A percentile compares a stretch with the other conserved stretches of the same genome.
phyloP scores from a whole-genome alignment of 2,888 invertebrate species.

The Tyria jacobaeae region DNA sequence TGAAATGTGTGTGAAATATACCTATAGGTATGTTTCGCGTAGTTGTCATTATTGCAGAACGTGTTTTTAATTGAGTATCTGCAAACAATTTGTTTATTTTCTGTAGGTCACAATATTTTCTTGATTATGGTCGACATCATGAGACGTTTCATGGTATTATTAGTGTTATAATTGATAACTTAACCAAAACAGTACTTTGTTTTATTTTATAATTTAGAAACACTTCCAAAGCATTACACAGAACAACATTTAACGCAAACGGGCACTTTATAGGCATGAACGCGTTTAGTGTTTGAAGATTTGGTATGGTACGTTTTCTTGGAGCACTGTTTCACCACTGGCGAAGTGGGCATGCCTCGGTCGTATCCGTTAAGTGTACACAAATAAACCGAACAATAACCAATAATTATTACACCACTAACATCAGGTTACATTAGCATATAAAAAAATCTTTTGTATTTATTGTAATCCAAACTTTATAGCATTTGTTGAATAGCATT shows the following conservation, averaged over 20 bases:
- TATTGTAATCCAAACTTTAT: slow-evolving; percentile 21
- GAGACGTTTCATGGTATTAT: not conserved
- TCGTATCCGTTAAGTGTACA: slow-evolving; percentile 49
- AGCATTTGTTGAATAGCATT: not conserved
- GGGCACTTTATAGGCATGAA: slow-evolving; percentile 5
- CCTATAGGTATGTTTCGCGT: not conserved
- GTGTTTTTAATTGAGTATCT: not conserved
- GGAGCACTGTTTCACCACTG: slow-evolving; percentile 36
- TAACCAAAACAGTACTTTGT: not conserved
- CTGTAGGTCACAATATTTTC: not conserved
- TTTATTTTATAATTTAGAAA: slow-evolving; percentile 1
- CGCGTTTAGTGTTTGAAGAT: slow-evolving; percentile 18
- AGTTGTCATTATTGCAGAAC: not conserved
- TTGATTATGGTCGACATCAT: too few species aligned
- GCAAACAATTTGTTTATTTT: not conserved
- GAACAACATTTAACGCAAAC: slow-evolving; percentile 25
- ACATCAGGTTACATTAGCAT: slow-evolving; percentile 55
- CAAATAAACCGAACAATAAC: slow-evolving; percentile 63
- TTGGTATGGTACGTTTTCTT: slow-evolving; percentile 27
- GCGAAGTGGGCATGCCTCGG: slow-evolving; percentile 30
- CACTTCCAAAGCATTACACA: slow-evolving; percentile 30
- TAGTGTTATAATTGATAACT: not conserved
- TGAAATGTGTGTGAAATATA: not conserved
- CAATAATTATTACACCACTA: slow-evolving; percentile 56
- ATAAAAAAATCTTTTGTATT: slow-evolving; percentile 36